Conservation (phyloP, 2,888 invertebrate species). For the Tortricodes alternella region DNA sequence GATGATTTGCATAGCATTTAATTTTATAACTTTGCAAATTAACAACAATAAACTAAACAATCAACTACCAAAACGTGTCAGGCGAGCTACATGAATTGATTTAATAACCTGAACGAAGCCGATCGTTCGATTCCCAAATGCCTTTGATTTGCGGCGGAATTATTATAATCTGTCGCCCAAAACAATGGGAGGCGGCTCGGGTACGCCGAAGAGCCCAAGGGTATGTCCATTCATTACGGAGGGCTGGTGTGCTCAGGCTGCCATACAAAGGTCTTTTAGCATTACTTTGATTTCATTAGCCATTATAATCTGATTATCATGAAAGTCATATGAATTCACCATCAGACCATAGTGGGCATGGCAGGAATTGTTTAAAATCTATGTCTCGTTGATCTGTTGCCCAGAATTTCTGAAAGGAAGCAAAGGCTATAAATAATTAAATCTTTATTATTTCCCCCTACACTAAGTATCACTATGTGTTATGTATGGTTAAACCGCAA, state of each 20-base stretch:
- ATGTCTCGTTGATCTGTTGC: no score
- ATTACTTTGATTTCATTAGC: no score
- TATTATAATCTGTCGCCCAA: constrained; percentile 72
- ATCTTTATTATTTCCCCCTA: no score
- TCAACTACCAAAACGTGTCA: constrained; percentile 45
- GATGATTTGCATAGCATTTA: constrained; percentile 15
- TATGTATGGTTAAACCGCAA: no score
- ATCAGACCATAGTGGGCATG: no score
- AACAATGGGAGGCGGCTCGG: constrained; percentile 78
- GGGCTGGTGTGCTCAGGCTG: constrained; percentile 32
- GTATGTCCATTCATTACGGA: constrained; percentile 49
- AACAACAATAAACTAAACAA: constrained; percentile 22
- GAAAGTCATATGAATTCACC: no score
- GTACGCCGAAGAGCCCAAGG: constrained; percentile 38
- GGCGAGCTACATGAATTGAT: constrained; percentile 53
- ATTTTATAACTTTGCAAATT: constrained; percentile 20
- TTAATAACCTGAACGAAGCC: constrained; percentile 67
- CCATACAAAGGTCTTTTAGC: no score
- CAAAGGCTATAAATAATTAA: no score
- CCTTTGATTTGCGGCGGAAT: constrained; percentile 78
- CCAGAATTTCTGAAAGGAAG: no score
- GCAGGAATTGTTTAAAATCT: no score
- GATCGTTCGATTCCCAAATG: constrained; percentile 76
- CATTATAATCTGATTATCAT: no score
- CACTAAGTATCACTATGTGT: no score